phyloP scores from a whole-genome alignment of 2,888 invertebrate species.

The Sturmia bella region DNA sequence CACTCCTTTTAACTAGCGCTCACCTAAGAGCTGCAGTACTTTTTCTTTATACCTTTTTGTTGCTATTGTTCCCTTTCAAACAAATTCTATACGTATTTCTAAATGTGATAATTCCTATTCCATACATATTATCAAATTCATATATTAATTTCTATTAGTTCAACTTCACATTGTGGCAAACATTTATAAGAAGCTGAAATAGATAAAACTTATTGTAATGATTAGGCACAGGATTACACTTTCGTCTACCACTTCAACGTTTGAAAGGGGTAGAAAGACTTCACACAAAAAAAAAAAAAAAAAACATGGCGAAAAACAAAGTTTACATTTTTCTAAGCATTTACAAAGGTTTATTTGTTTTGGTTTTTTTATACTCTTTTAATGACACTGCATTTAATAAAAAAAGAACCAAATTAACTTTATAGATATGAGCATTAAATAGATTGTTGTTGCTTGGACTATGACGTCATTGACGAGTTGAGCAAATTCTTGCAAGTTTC shows the following conservation, averaged over 20 bases:
- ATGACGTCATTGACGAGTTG: conserved; percentile 54
- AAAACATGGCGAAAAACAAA: conserved; percentile 2
- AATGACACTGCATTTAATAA: not conserved
- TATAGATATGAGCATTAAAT: conserved; percentile 21
- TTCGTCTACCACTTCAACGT: not conserved
- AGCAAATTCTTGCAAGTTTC: not conserved
- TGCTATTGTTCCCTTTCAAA: conserved; percentile 30
- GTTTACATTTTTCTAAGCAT: no score
- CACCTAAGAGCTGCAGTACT: conserved; percentile 3
- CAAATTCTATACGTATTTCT: conserved; percentile 8
- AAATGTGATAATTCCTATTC: conserved; percentile 32
- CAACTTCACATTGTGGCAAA: not conserved
- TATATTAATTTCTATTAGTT: conserved; percentile 21
- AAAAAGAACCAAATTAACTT: not conserved
- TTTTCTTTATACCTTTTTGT: conserved; percentile 31
- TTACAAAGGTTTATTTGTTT: not conserved
- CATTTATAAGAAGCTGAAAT: conserved; percentile 7
- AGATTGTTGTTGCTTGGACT: conserved; percentile 26
- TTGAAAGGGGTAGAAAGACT: not conserved
- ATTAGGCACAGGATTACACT: not conserved
- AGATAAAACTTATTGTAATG: conserved; percentile 3
- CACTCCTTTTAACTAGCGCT: conserved; percentile 18
- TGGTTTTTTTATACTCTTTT: conserved; percentile 35
- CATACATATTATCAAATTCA: conserved; percentile 39
- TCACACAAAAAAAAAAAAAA: not conserved